These are phyloP conservation scores for Whitmania pigra DNA, from an alignment of 1,140 invertebrate species.

Conservation along the genomic window DNA sequence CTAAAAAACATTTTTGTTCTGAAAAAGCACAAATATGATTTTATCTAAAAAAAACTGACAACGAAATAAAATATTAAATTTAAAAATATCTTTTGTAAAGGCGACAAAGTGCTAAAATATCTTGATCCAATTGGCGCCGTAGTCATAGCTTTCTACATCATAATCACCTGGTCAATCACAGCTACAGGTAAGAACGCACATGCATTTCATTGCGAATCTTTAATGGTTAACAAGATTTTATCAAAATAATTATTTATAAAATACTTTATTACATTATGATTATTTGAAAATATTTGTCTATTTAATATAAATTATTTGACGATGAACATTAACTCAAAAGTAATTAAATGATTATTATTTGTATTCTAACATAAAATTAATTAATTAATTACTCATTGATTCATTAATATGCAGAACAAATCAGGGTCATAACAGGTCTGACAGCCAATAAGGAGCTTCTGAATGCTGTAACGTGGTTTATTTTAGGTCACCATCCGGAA, in stretches of 20 bases:
- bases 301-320: too few species aligned
- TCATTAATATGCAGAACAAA: neutral
- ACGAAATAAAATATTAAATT: too few species aligned
- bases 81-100: neutral
- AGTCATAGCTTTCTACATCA: constrained; percentile 40
- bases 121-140: constrained; percentile 45
- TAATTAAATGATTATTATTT: too few species aligned
- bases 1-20: neutral
- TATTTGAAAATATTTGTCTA: neutral
- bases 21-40: too few species aligned
- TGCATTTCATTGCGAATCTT: neutral
- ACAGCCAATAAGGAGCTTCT: neutral
- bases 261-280: neutral
- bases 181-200: constrained; percentile 33
- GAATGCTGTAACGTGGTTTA: neutral
- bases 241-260: neutral
- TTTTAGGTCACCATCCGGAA: neutral
- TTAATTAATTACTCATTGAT: too few species aligned
- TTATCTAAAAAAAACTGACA: too few species aligned
- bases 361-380: too few species aligned
- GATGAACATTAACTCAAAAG: too few species aligned
- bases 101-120: constrained; percentile 32
- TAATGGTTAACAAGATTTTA: neutral
- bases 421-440: constrained; percentile 2
- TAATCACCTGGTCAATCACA: constrained; percentile 38